A percentile compares a stretch with the other conserved stretches of the same genome.
phyloP scores from a whole-genome alignment of 2,113 vertebrate genomes.

The Stigmatopora nigra region DNA sequence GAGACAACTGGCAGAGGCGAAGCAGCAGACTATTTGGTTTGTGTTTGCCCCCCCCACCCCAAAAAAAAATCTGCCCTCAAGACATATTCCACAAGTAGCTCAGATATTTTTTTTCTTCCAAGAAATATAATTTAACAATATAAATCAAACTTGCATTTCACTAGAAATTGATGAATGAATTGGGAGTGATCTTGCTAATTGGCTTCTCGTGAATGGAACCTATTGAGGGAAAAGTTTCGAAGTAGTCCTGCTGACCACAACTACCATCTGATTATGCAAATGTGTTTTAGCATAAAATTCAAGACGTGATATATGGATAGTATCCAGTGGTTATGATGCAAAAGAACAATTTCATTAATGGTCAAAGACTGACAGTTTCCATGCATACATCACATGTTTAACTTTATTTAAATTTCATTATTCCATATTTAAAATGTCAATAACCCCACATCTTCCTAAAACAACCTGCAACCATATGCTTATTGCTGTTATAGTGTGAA shows the following conservation, averaged over 20 bases:
- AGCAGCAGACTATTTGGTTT: conserved; percentile 36
- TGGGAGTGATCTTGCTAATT: conserved; percentile 4
- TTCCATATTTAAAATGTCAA: neutral
- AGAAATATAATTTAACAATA: neutral
- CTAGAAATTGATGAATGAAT: neutral
- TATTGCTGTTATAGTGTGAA: neutral
- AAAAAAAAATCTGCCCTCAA: conserved; percentile 14
- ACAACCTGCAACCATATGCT: neutral
- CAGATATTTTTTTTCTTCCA: neutral
- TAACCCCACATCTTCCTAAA: neutral
- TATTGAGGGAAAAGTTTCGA: conserved; percentile 36
- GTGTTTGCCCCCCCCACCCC: conserved; percentile 20
- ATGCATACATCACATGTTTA: neutral
- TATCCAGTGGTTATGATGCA: neutral
- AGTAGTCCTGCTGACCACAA: conserved; percentile 27
- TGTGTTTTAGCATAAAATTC: conserved; percentile 9
- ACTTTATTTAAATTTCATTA: neutral
- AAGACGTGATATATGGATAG: neutral
- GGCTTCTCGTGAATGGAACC: neutral
- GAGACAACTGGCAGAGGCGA: conserved; percentile 50
- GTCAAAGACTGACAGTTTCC: neutral
- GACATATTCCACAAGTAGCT: conserved; percentile 10
- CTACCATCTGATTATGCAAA: conserved; percentile 32
- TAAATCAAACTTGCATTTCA: conserved; percentile 1
- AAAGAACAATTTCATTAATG: neutral